Evolutionary conservation across 1,140 invertebrate genomes (phyloP).

Genomic region (Drosophila cardini): DNA sequence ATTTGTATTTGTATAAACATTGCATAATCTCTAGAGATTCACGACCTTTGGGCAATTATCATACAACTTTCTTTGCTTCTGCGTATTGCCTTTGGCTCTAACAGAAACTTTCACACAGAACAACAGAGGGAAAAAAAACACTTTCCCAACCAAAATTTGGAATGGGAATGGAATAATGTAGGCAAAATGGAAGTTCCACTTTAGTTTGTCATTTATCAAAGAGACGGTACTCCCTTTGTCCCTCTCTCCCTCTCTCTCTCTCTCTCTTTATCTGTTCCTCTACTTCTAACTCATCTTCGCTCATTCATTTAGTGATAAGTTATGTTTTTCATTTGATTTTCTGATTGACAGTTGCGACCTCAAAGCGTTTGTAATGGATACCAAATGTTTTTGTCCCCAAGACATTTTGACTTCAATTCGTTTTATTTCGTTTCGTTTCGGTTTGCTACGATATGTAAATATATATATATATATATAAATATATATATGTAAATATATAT

Average conservation of each 20-base stretch:
- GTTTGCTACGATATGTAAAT: constrained; percentile 5
- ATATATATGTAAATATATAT: constrained; percentile 3
- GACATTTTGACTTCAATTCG: constrained; percentile 7
- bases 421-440: constrained; percentile 6
- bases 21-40: constrained; percentile 63
- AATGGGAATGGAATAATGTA: constrained; percentile 17
- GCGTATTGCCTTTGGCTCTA: constrained; percentile 6
- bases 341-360: constrained; percentile 54
- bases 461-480: constrained; percentile 44
- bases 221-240: background rate
- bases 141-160: constrained; percentile 41
- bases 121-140: constrained; percentile 22
- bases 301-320: constrained; percentile 38
- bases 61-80: constrained; percentile 46
- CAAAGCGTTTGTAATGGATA: constrained; percentile 57
- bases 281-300: background rate
- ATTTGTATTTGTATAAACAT: constrained; percentile 49
- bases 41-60: constrained; percentile 53
- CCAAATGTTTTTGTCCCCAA: constrained; percentile 50
- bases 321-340: constrained; percentile 71
- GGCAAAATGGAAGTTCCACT: constrained; percentile 44
- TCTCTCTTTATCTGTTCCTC: background rate
- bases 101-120: constrained; percentile 58
- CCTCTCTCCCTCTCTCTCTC: background rate
- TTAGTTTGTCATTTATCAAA: constrained; percentile 69